A percentile compares a stretch with the other conserved stretches of the same genome.
Conservation (phyloP, 2,797 vertebrate genomes). For the Notolabrus celidotus region DNA sequence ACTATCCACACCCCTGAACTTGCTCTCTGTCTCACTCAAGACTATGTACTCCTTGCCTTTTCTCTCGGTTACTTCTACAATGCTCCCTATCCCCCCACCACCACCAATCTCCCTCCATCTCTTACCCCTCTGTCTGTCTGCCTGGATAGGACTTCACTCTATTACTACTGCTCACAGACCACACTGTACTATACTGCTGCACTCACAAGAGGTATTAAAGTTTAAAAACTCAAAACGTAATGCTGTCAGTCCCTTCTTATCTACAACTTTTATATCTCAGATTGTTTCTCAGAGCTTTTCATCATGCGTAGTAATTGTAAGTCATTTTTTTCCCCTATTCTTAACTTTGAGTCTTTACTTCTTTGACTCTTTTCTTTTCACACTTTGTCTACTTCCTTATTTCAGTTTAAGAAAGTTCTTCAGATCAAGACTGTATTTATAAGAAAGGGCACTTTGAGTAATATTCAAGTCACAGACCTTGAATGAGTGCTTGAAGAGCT, state of each 20-base stretch:
- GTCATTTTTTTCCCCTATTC: constrained; percentile 1
- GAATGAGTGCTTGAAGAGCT: neutral
- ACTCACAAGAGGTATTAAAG: constrained; percentile 82
- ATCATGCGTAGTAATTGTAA: constrained; percentile 63
- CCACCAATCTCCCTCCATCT: neutral
- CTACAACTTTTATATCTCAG: constrained; percentile 56
- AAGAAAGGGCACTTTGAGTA: neutral
- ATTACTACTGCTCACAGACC: constrained; percentile 65
- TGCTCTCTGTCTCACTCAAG: constrained; percentile 67
- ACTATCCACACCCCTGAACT: constrained; percentile 73
- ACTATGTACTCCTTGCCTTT: constrained; percentile 62
- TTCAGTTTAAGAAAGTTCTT: neutral
- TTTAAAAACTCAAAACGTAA: constrained; percentile 78
- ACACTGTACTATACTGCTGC: constrained; percentile 70
- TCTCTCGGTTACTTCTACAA: constrained; percentile 60
- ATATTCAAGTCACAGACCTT: neutral
- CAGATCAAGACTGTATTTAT: neutral
- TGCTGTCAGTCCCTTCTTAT: constrained; percentile 74
- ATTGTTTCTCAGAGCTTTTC: constrained; percentile 71
- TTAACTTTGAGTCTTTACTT: constrained; percentile 15
- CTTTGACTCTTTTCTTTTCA: constrained; percentile 7
- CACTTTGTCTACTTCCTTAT: too few relatives aligned
- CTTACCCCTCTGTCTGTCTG: constrained; percentile 49
- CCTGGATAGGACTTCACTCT: constrained; percentile 63
- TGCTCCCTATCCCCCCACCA: neutral